phyloP scores from a whole-genome alignment of 30 jellyfish, hydroid and myxozoan genomes.

The Aurelia coerulea region DNA sequence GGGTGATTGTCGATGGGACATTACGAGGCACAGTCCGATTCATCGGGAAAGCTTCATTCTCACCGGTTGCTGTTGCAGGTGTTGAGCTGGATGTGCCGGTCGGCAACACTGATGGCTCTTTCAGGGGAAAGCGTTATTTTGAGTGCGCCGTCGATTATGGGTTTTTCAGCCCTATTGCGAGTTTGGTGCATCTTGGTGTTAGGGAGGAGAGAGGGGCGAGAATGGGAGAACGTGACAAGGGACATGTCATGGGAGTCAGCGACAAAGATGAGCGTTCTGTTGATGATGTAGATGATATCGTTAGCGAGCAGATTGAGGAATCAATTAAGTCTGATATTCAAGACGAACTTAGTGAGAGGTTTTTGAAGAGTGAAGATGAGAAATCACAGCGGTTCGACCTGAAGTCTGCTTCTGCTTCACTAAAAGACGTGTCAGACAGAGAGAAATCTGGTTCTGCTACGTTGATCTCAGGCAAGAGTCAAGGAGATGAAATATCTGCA shows the following conservation, averaged over 20 bases:
- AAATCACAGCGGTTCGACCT: not conserved
- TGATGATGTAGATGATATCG: not conserved
- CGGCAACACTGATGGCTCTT: constrained; percentile 94
- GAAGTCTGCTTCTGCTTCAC: constrained; percentile 10
- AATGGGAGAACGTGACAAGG: not conserved
- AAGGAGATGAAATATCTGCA: not conserved
- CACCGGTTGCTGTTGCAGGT: constrained; percentile 96
- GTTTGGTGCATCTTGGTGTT: constrained; percentile 7
- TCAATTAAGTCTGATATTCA: constrained; percentile 23
- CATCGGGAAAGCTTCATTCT: constrained; percentile 83
- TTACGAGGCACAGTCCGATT: constrained; percentile 82
- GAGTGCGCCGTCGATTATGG: constrained; percentile 79
- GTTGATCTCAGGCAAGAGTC: not conserved
- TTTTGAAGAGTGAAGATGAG: constrained; percentile 5
- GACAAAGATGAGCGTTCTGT: constrained; percentile 11
- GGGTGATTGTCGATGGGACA: constrained; percentile 77
- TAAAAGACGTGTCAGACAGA: not conserved
- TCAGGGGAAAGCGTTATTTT: constrained; percentile 84
- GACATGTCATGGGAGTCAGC: not conserved
- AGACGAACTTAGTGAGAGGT: constrained; percentile 14
- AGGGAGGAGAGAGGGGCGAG: constrained; percentile 5
- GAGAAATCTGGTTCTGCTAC: not conserved
- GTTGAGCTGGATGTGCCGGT: constrained; percentile 76
- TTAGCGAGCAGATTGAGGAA: constrained; percentile 11
- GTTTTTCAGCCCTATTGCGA: constrained; percentile 78